Base-by-base conservation (phyloP, 2,888 invertebrate genomes). In the Arenicola marina region DNA sequence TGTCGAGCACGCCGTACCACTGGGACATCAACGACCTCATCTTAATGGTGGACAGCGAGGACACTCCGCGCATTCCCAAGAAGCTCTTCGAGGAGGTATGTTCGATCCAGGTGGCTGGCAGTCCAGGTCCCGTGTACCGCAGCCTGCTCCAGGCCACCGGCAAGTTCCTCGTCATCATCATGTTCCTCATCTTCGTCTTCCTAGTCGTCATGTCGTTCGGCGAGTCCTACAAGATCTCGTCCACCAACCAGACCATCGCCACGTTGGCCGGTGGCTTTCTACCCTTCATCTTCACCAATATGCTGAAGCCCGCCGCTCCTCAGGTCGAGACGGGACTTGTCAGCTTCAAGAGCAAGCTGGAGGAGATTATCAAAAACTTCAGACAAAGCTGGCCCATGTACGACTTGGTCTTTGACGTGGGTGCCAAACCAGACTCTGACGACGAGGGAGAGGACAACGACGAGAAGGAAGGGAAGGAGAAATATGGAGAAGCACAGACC, bases 121-220 rank as follows among this genome's bases (percentile, higher is more conserved):
- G 77, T 1, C 81, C 81, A 0, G 81, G 81, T 0, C 79, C 80
- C 0, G 79, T 81, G 0, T 80, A 79, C 62, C 67, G 76, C 3
- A 80, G 78, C 63, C 71, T 80, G 1, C 64, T 81, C n/a, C 66
- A 74, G 29, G 81, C 81, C 11, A 80, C 80, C 0, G 78, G 77
- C 11, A 79, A 79, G 65, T 81, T 81, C 65, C 68, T 79, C 51
- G 76, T 78, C 32, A 81, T 81, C 61, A 77, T 80, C 0, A 64
- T 80, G 1, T 81, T 81, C 65, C 66, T 81, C 0, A 69, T 78
- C 57, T 81, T 81, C 69, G 80, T 81, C 1, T 79, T 80, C 74
- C 75, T 81, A 34, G 81, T 81, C 26, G 81, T 81, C 31, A 74
- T 79, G 76, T 79, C 81, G 3, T 81, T 69, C 44, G 69, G 69